Evolutionary conservation across 2,888 invertebrate genomes (phyloP).

Genomic region (Leuctra nigra): DNA sequence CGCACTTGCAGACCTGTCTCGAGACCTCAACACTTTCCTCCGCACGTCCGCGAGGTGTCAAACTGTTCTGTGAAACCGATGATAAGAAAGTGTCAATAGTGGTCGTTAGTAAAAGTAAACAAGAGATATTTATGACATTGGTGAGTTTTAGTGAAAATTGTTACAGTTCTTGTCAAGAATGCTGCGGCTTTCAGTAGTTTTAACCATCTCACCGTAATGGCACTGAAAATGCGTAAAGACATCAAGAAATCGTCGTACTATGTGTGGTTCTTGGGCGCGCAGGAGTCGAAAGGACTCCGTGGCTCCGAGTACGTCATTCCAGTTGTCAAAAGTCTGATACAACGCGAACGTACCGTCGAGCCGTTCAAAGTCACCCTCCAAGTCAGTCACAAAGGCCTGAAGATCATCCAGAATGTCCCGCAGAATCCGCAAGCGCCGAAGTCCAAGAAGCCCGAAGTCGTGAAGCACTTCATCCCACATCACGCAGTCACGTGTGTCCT

Average conservation of each 20-base stretch:
- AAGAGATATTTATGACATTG: too few species aligned
- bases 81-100: too few species aligned
- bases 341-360: slow-evolving; percentile 77
- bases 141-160: too few species aligned
- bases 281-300: slow-evolving; percentile 83
- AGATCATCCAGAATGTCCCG: slow-evolving; percentile 80
- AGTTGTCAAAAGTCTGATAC: slow-evolving; percentile 75
- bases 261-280: slow-evolving; percentile 92
- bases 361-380: slow-evolving; percentile 87
- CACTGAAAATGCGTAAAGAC: slow-evolving; percentile 65
- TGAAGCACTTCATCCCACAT: slow-evolving; percentile 92
- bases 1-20: too few species aligned
- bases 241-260: slow-evolving; percentile 88
- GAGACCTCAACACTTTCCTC: too few species aligned
- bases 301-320: slow-evolving; percentile 82
- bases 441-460: slow-evolving; percentile 54
- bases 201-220: too few species aligned
- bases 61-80: too few species aligned
- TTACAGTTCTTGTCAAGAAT: too few species aligned
- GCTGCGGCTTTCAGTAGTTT: too few species aligned
- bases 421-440: slow-evolving; percentile 36
- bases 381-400: slow-evolving; percentile 85
- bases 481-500: slow-evolving; percentile 88
- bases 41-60: too few species aligned
- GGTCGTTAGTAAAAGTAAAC: too few species aligned